phyloP scores from a whole-genome alignment of 2,113 vertebrate genomes.

The Mobula birostris region DNA sequence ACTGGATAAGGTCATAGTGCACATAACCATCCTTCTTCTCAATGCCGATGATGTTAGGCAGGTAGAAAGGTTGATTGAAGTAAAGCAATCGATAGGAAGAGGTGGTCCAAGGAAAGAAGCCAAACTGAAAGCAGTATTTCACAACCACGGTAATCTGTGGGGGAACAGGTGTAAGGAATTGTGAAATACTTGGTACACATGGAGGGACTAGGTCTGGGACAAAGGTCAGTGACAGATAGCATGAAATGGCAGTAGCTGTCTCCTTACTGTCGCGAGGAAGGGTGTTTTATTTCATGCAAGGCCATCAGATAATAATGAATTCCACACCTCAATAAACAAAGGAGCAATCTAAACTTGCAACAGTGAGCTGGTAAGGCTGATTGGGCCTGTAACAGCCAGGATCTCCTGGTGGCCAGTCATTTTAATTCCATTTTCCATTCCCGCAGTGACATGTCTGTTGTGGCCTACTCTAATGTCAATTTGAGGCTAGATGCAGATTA shows the following conservation, averaged over 20 bases:
- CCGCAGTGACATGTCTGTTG: too few species aligned
- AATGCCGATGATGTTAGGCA: conserved; percentile 58
- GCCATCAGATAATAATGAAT: background rate
- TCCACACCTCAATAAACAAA: background rate
- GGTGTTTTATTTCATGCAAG: background rate
- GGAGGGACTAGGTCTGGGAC: background rate
- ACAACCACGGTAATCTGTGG: conserved; percentile 61
- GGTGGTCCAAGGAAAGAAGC: conserved; percentile 68
- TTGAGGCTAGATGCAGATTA: too few species aligned
- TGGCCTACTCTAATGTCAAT: too few species aligned
- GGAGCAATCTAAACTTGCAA: background rate
- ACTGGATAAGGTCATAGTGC: conserved; percentile 58
- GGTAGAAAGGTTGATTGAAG: conserved; percentile 58
- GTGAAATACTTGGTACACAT: background rate
- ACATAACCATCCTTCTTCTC: conserved; percentile 59
- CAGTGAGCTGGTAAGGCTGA: background rate
- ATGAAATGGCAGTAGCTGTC: background rate
- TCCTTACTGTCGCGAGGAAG: background rate
- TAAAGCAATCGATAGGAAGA: conserved; percentile 55
- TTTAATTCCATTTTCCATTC: too few species aligned
- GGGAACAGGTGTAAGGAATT: background rate
- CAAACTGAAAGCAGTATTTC: conserved; percentile 70
- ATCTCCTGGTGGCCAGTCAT: too few species aligned
- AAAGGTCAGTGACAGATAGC: background rate
- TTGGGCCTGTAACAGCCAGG: too few species aligned